Percentiles rank a stretch among this genome's conserved stretches.
Evolutionary conservation across 1,140 invertebrate genomes (phyloP).

Genomic region (Bombus consobrinus): DNA sequence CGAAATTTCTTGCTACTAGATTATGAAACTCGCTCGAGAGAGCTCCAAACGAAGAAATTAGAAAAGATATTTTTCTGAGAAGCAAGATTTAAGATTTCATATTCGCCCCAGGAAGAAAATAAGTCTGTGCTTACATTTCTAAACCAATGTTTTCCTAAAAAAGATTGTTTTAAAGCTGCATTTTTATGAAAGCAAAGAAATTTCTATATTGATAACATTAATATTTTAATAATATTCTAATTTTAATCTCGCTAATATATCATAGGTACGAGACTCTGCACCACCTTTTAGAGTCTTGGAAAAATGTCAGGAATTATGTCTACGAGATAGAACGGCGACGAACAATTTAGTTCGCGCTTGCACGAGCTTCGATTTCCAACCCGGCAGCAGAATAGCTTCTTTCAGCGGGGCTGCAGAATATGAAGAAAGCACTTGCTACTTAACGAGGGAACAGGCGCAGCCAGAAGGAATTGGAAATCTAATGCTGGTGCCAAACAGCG

Average conservation of each 20-base stretch:
- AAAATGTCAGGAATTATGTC: constrained; percentile 92
- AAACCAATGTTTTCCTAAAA: no score
- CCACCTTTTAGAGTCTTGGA: constrained; percentile 93
- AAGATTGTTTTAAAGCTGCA: no score
- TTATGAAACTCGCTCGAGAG: no score
- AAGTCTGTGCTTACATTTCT: no score
- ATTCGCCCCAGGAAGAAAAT: no score
- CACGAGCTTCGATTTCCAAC: constrained; percentile 94
- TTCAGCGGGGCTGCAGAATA: constrained; percentile 92
- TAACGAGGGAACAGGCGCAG: constrained; percentile 91
- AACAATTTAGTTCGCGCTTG: constrained; percentile 92
- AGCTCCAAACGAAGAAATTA: no score
- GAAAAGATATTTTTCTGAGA: no score
- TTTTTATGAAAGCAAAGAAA: no score
- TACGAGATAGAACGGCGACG: constrained; percentile 90
- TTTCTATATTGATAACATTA: no score
- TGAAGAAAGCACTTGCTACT: constrained; percentile 94
- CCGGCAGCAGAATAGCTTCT: constrained; percentile 91
- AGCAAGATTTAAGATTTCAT: no score
- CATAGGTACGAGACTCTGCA: constrained; percentile 89
- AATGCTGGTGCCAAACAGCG: constrained; percentile 92
- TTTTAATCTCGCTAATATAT: neutral
- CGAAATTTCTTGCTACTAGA: no score
- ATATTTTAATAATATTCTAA: neutral
- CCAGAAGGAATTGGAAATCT: constrained; percentile 94